These are phyloP conservation scores for Hyla sarda DNA, from an alignment of 2,113 vertebrate genomes.

Conservation along the genomic window DNA sequence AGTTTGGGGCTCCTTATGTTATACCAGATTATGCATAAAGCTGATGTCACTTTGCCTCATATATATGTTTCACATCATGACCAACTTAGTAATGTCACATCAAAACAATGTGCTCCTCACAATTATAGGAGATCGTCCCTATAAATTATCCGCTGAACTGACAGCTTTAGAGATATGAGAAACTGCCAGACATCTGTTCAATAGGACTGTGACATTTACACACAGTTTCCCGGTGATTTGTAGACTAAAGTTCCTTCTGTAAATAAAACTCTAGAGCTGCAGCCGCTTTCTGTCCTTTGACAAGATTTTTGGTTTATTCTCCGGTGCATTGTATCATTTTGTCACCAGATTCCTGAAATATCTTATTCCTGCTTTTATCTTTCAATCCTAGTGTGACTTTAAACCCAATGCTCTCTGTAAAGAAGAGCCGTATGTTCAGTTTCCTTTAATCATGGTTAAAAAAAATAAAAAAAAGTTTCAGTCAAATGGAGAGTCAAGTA, in stretches of 20 bases:
- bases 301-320: conserved; percentile 4
- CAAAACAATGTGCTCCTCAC: conserved; percentile 17
- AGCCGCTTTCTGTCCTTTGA: not conserved
- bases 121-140: not conserved
- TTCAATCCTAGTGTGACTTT: conserved; percentile 8
- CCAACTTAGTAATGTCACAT: not conserved
- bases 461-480: not conserved
- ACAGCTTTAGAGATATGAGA: not conserved
- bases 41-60: not conserved
- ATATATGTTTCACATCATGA: not conserved
- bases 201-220: conserved; percentile 34
- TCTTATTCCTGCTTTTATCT: not conserved
- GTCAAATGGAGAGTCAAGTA: not conserved
- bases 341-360: not conserved
- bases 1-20: not conserved
- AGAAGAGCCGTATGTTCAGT: not conserved
- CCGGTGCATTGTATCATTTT: not conserved
- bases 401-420: not conserved
- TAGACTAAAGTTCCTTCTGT: conserved; percentile 32
- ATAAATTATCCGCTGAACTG: conserved; percentile 19
- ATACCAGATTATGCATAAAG: not conserved
- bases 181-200: conserved; percentile 33
- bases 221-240: conserved; percentile 23
- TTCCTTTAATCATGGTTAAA: not conserved
- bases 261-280: not conserved